A percentile compares a stretch with the other conserved stretches of the same genome.
phyloP scores from a whole-genome alignment of 2,113 vertebrate genomes.

The Odobenus rosmarus region DNA sequence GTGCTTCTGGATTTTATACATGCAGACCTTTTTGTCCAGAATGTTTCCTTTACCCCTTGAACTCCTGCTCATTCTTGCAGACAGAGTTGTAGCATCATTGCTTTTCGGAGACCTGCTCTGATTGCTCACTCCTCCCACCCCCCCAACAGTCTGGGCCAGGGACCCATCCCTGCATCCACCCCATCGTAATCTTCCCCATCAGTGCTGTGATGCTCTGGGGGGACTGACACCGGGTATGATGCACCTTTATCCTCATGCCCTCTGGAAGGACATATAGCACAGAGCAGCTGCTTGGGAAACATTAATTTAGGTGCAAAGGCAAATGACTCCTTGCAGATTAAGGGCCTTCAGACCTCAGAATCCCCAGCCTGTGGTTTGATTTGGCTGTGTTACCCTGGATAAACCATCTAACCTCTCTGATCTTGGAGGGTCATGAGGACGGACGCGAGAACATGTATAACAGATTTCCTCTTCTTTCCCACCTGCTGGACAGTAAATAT shows the following conservation, averaged over 20 bases:
- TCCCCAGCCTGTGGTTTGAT: neutral
- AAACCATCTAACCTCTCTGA: conserved; percentile 19
- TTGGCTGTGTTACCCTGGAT: conserved; percentile 19
- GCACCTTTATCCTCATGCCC: neutral
- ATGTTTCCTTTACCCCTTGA: neutral
- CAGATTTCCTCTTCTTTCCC: neutral
- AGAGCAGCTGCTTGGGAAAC: neutral
- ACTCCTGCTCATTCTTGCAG: neutral
- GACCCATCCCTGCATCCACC: neutral
- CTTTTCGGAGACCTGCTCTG: neutral
- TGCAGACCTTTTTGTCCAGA: neutral
- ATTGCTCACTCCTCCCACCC: too few relatives aligned
- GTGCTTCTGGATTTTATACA: neutral
- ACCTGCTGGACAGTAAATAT: neutral
- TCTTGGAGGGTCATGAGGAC: neutral
- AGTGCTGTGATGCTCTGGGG: neutral
- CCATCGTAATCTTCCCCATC: neutral
- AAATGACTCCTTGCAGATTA: neutral
- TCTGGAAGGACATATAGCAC: neutral
- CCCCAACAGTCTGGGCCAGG: neutral
- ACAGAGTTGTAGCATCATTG: neutral
- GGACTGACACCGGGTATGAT: rapidly evolving
- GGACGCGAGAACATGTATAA: neutral
- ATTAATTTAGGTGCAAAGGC: neutral
- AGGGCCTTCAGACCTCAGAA: neutral